Conservation (phyloP, 2,888 invertebrate genomes). For the Ormyrus labotus region DNA sequence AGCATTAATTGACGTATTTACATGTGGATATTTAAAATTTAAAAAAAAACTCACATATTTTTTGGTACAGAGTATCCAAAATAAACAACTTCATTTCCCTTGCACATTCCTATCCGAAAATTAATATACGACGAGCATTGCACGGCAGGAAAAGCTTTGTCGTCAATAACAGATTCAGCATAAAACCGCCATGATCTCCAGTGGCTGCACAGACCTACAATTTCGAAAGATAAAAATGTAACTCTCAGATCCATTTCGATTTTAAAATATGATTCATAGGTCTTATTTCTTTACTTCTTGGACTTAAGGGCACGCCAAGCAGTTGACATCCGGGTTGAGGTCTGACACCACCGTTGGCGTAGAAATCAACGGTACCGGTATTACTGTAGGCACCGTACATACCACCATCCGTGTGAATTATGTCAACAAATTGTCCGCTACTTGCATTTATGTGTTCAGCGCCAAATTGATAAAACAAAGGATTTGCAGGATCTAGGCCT, state of each 20-base stretch:
- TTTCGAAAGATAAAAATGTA: slow-evolving; percentile 4
- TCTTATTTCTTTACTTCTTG: slow-evolving; percentile 52
- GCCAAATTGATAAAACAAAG: slow-evolving; percentile 63
- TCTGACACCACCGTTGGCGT: slow-evolving; percentile 64
- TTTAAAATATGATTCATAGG: neutral
- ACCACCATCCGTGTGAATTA: slow-evolving; percentile 68
- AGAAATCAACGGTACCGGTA: slow-evolving; percentile 67
- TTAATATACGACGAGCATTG: slow-evolving; percentile 55
- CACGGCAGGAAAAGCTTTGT: slow-evolving; percentile 71
- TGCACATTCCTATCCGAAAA: slow-evolving; percentile 57
- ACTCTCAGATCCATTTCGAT: neutral
- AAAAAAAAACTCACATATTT: slow-evolving; percentile 59
- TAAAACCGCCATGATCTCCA: slow-evolving; percentile 77
- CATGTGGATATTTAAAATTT: neutral
- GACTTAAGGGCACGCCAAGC: slow-evolving; percentile 56
- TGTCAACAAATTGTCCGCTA: slow-evolving; percentile 63
- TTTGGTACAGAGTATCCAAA: slow-evolving; percentile 61
- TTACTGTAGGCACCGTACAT: slow-evolving; percentile 59
- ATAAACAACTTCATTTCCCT: slow-evolving; percentile 55
- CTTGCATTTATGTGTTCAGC: slow-evolving; percentile 60
- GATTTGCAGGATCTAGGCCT: slow-evolving; percentile 68
- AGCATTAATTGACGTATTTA: neutral
- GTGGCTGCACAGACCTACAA: slow-evolving; percentile 77
- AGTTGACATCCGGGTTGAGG: slow-evolving; percentile 66
- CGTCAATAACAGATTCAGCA: slow-evolving; percentile 74